phyloP scores from a whole-genome alignment of 2,797 vertebrate species.

The Eurystomus glaucurus region DNA sequence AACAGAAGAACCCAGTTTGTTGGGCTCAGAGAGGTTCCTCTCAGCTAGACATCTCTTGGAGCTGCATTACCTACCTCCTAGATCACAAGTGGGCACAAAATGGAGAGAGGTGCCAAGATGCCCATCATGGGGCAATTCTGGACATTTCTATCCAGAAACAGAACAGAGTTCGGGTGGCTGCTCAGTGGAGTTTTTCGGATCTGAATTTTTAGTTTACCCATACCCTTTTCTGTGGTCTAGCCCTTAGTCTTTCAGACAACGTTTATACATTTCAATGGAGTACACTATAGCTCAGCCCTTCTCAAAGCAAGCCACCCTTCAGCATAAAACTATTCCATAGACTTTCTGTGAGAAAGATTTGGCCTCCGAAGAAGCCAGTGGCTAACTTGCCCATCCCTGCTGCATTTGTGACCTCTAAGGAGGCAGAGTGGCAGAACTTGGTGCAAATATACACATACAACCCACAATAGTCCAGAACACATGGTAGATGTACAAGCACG shows the following conservation, averaged over 20 bases:
- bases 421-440: not conserved
- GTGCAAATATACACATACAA: rapidly evolving
- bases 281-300: not conserved
- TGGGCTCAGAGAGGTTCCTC: not conserved
- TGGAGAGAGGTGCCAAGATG: not conserved
- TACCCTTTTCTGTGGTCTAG: not conserved
- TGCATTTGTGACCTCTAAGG: not conserved
- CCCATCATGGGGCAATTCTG: not conserved
- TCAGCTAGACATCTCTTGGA: not conserved
- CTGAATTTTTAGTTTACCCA: not conserved
- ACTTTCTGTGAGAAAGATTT: not conserved
- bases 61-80: not conserved
- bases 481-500: not conserved
- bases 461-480: not conserved
- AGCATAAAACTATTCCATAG: not conserved
- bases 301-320: not conserved
- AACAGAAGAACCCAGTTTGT: not conserved
- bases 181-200: not conserved
- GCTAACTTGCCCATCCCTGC: not conserved
- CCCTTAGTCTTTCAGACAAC: not conserved
- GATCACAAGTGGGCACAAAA: not conserved
- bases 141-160: not conserved
- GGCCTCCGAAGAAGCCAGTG: not conserved
- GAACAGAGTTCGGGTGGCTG: not conserved
- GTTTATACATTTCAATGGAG: not conserved